These are phyloP conservation scores for Eptatretus atami DNA, from an alignment of 2,797 vertebrate species.

Conservation along the genomic window DNA sequence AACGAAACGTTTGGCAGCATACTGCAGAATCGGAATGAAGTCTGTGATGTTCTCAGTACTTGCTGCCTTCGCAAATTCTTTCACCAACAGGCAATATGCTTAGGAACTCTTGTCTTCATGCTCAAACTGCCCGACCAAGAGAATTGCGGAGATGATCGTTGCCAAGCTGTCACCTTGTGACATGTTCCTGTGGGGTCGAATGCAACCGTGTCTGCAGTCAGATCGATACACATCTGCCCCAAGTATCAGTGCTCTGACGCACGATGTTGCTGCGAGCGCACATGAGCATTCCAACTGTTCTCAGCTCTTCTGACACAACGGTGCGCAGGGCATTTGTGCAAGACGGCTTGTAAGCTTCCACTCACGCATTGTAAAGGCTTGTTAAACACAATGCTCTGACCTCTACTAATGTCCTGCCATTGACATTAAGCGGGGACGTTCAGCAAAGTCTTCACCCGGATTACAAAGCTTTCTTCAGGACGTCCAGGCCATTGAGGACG, in stretches of 20 bases:
- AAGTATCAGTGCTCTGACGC: constrained; percentile 23
- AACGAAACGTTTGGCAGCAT: constrained; percentile 18
- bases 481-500: constrained; percentile 34
- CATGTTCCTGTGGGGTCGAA: constrained; percentile 28
- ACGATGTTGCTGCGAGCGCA: constrained; percentile 45
- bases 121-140: constrained; percentile 34
- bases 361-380: constrained; percentile 24
- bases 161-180: constrained; percentile 44
- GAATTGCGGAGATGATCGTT: constrained; percentile 59
- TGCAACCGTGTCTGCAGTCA: constrained; percentile 20
- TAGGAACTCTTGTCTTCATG: constrained; percentile 33
- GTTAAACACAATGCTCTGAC: constrained; percentile 39
- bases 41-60: constrained; percentile 31
- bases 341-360: constrained; percentile 41
- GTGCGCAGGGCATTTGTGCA: constrained; percentile 37
- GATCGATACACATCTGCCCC: constrained; percentile 17
- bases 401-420: constrained; percentile 15
- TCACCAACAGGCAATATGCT: constrained; percentile 22
- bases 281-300: constrained; percentile 17
- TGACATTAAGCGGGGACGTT: constrained; percentile 35
- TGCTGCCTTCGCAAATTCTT: constrained; percentile 25
- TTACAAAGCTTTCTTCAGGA: constrained; percentile 33
- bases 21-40: constrained; percentile 43
- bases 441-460: constrained; percentile 40
- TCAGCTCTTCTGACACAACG: constrained; percentile 22